Percentiles rank a stretch among this genome's conserved stretches.
phyloP scores from a whole-genome alignment of 2,888 invertebrate genomes.

The Boloria euphrosyne region DNA sequence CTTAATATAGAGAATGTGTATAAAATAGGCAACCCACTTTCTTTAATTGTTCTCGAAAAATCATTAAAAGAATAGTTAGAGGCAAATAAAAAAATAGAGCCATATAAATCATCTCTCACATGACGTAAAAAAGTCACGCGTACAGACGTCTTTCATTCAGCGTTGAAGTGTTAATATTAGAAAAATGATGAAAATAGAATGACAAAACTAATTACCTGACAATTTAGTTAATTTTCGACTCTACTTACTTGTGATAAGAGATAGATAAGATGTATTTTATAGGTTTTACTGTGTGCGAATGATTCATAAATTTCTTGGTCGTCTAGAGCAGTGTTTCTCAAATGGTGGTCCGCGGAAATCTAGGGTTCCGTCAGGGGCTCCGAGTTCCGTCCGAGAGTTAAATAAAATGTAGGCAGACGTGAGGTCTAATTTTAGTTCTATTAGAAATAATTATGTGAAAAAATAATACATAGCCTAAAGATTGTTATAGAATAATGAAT shows the following conservation, averaged over 20 bases:
- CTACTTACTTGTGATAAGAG: not conserved
- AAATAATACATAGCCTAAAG: too few species aligned
- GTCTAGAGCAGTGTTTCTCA: not conserved
- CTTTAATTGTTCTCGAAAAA: conserved; percentile 5
- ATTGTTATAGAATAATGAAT: too few species aligned
- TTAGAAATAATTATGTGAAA: too few species aligned
- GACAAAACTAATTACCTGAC: not conserved
- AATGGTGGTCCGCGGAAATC: too few species aligned
- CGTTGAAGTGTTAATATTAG: conserved; percentile 23
- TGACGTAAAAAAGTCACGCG: conserved; percentile 22
- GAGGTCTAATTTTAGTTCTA: too few species aligned
- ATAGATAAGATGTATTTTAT: not conserved
- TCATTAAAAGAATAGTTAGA: conserved; percentile 9
- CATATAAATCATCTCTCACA: conserved; percentile 10
- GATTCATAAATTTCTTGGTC: conserved; percentile 21
- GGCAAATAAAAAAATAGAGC: not conserved
- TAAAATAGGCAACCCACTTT: not conserved
- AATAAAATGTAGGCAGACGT: too few species aligned
- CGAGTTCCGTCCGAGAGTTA: too few species aligned
- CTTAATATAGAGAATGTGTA: not conserved
- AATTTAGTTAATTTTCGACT: conserved; percentile 5
- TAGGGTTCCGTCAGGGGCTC: too few species aligned
- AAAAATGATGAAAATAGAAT: conserved; percentile 15
- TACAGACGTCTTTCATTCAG: conserved; percentile 20
- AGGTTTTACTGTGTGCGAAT: conserved; percentile 8